Percentiles rank a stretch among this genome's conserved stretches.
These are phyloP conservation scores for Ictidomys tridecemlineatus DNA, from an alignment of 2,113 vertebrate species.

Conservation along the genomic window DNA sequence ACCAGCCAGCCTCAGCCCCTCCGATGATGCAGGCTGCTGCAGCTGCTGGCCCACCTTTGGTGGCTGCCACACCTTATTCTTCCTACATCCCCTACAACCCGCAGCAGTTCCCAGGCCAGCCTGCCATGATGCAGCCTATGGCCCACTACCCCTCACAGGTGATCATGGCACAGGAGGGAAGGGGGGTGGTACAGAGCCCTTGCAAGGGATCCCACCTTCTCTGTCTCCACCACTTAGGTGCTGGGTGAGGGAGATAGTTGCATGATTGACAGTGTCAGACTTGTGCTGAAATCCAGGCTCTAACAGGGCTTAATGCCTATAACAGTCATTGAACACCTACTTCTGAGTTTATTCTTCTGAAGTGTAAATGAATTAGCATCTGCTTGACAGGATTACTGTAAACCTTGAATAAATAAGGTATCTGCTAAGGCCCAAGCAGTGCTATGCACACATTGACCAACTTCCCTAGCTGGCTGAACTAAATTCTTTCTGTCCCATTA, in stretches of 20 bases:
- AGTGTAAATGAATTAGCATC: not conserved
- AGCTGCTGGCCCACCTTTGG: constrained; percentile 92
- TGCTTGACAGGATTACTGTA: not conserved
- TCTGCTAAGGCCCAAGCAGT: rapidly evolving
- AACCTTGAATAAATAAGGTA: rapidly evolving
- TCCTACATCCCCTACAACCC: constrained; percentile 95
- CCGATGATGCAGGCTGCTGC: constrained; percentile 93
- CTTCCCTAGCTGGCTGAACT: not conserved
- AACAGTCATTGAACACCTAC: not conserved
- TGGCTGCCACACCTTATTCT: constrained; percentile 94
- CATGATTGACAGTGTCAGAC: not conserved
- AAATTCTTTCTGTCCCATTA: not conserved
- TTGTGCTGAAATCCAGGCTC: not conserved
- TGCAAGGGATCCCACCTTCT: not conserved
- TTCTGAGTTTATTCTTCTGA: too few species aligned
- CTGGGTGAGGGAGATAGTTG: not conserved
- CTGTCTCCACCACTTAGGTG: not conserved
- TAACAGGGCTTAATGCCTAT: not conserved
- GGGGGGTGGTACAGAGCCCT: not conserved
- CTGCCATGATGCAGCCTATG: constrained; percentile 94
- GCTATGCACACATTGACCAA: rapidly evolving
- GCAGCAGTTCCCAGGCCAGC: constrained; percentile 94
- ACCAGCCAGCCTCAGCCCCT: constrained; percentile 90
- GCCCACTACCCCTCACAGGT: constrained; percentile 94
- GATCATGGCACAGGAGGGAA: not conserved